phyloP scores from a whole-genome alignment of 2,113 vertebrate species.

The Cyprinodon variegatus region DNA sequence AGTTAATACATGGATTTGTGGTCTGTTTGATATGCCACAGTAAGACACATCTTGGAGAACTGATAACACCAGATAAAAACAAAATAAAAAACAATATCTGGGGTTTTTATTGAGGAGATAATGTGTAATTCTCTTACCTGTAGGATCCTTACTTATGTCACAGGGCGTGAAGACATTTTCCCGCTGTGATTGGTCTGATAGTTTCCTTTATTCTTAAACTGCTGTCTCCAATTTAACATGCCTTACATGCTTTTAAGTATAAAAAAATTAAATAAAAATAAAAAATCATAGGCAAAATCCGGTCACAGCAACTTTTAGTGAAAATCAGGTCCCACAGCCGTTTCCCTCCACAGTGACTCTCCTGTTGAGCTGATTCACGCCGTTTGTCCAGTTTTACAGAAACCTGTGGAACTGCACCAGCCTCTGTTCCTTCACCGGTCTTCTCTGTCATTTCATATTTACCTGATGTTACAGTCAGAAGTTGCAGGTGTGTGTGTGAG shows the following conservation, averaged over 20 bases:
- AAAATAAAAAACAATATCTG: not conserved
- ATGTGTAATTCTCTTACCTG: constrained; percentile 42
- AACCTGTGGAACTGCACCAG: not conserved
- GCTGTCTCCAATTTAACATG: not conserved
- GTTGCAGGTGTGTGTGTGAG: not conserved
- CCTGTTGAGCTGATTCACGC: not conserved
- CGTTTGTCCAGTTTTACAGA: constrained; percentile 15
- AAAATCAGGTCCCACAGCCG: not conserved
- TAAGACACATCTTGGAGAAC: not conserved
- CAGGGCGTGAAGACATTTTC: constrained; percentile 22
- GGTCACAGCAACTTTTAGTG: not conserved
- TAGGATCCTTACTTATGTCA: constrained; percentile 22
- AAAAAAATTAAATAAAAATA: not conserved
- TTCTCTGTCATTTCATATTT: not conserved
- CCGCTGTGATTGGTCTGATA: not conserved
- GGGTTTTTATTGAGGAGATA: not conserved
- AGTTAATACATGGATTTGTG: not conserved
- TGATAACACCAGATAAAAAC: not conserved
- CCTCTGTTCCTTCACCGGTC: not conserved
- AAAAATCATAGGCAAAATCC: not conserved
- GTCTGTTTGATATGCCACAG: not conserved
- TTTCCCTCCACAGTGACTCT: not conserved
- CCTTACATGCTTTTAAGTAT: not conserved
- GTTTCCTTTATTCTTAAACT: not conserved
- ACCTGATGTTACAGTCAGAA: not conserved